Conservation (phyloP, 2,797 vertebrate species). For the Hipposideros larvatus region DNA sequence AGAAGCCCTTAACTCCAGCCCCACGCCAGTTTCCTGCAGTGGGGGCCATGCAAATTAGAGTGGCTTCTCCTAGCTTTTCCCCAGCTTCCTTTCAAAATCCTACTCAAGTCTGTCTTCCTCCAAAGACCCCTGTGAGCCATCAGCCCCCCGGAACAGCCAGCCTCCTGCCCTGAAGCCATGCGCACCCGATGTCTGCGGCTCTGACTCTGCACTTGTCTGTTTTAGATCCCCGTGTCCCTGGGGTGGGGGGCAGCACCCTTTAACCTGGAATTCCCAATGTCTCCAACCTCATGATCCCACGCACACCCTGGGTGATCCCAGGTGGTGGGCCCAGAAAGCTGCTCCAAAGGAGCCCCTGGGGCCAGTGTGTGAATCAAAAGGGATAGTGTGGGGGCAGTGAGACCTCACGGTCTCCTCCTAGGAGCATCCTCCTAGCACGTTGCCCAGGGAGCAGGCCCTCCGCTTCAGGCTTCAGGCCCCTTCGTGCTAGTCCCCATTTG, state of each 20-base stretch:
- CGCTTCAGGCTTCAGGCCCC: neutral
- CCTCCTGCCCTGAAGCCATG: neutral
- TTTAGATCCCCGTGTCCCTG: neutral
- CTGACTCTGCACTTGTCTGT: neutral
- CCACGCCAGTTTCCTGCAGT: neutral
- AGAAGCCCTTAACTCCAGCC: neutral
- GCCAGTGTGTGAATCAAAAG: neutral
- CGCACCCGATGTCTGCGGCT: neutral
- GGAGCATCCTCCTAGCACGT: neutral
- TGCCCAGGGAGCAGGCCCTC: neutral
- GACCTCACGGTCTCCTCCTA: neutral
- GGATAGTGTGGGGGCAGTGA: neutral
- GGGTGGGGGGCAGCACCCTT: neutral
- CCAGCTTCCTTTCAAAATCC: neutral
- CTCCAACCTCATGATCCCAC: neutral
- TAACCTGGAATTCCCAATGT: neutral
- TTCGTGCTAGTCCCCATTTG: conserved; percentile 38
- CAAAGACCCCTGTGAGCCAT: neutral
- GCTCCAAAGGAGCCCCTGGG: neutral
- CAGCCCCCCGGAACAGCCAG: neutral
- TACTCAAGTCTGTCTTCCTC: neutral
- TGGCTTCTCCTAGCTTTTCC: neutral
- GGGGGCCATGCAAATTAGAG: neutral
- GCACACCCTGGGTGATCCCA: neutral
- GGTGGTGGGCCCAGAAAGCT: neutral